Evolutionary conservation across 2,888 invertebrate genomes (phyloP).

Genomic region (Chouioia cunea): DNA sequence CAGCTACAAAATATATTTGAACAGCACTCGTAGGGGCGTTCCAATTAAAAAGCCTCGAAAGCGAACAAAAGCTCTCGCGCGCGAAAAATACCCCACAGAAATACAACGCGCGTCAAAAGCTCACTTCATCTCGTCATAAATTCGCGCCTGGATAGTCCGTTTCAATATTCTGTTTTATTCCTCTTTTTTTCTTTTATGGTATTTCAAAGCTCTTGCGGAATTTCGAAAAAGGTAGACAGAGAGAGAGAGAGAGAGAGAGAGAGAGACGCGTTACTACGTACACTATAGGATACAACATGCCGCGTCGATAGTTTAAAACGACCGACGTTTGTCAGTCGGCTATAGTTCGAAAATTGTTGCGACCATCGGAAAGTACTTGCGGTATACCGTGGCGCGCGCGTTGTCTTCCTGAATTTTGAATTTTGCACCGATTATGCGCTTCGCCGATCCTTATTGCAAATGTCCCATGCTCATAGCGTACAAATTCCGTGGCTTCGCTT

Average conservation of each 20-base stretch:
- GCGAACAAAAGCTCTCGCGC: slow-evolving; percentile 2
- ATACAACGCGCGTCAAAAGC: slow-evolving; percentile 18
- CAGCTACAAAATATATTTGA: no score
- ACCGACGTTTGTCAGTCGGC: slow-evolving; percentile 8
- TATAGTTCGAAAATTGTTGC: not conserved
- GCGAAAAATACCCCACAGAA: not conserved
- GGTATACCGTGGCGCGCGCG: not conserved
- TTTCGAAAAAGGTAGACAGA: slow-evolving; percentile 26
- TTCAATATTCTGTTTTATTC: no score
- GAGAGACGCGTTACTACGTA: slow-evolving; percentile 18
- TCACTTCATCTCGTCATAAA: slow-evolving; percentile 17
- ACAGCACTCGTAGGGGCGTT: no score
- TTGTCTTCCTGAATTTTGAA: slow-evolving; percentile 21
- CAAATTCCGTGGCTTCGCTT: slow-evolving; percentile 8
- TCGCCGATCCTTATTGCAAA: slow-evolving; percentile 29
- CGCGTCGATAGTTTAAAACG: slow-evolving; percentile 7
- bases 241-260: slow-evolving; percentile 17
- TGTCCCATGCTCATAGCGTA: no score
- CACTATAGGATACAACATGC: not conserved
- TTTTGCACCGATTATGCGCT: slow-evolving; percentile 24
- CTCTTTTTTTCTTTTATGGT: not conserved
- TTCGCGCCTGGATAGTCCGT: not conserved
- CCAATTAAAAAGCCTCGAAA: no score
- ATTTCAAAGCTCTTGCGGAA: slow-evolving; percentile 18
- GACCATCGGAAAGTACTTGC: slow-evolving; percentile 26